phyloP scores from a whole-genome alignment of 1,140 invertebrate genomes.

The Heliconius hewitsoni region DNA sequence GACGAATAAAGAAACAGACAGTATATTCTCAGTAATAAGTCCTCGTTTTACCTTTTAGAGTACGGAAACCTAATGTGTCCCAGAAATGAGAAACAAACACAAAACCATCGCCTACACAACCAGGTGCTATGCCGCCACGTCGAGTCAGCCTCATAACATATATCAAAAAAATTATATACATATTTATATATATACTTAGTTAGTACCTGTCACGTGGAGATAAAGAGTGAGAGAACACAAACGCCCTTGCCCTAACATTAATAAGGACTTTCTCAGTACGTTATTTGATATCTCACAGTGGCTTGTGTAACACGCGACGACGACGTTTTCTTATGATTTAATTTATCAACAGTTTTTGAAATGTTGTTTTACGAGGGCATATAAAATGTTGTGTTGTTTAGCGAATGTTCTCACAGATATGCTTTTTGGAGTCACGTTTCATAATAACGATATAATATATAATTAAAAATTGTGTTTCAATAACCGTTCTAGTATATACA shows the following conservation, averaged over 20 bases:
- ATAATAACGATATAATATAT: neutral
- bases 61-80: too few species aligned
- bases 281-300: slow-evolving; percentile 24
- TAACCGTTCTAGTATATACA: neutral
- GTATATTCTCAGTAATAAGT: too few species aligned
- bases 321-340: slow-evolving; percentile 34
- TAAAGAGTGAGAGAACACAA: neutral
- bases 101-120: too few species aligned
- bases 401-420: neutral
- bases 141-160: too few species aligned
- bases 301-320: slow-evolving; percentile 26
- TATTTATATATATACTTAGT: neutral
- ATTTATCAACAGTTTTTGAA: slow-evolving; percentile 30
- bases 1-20: too few species aligned
- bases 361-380: slow-evolving; percentile 21
- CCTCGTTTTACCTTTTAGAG: too few species aligned
- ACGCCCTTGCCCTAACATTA: neutral
- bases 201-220: neutral
- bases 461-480: neutral
- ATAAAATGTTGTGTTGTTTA: neutral
- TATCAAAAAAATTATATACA: too few species aligned
- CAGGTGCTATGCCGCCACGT: too few species aligned
- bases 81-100: too few species aligned
- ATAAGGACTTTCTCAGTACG: slow-evolving; percentile 25
- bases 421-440: neutral